Conservation (phyloP, 1,140 invertebrate genomes). For the Eubasilissa regina region DNA sequence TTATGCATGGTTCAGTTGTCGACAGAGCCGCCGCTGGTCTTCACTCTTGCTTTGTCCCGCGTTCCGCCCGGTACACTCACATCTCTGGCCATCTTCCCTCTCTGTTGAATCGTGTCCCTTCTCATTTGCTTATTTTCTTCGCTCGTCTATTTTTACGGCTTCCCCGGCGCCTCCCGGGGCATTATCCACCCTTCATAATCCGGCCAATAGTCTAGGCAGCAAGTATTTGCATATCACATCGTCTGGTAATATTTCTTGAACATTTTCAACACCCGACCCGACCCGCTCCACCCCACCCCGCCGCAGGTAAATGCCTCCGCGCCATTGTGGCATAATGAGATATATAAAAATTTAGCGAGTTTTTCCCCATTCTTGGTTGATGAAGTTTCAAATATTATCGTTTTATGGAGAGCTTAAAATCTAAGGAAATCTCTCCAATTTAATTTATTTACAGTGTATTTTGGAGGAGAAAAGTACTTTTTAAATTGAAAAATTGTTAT, state of each 20-base stretch:
- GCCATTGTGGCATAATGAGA: slow-evolving; percentile 54
- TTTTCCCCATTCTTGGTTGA: slow-evolving; percentile 31
- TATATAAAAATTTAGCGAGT: slow-evolving; percentile 55
- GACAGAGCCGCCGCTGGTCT: too few species aligned
- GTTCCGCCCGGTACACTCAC: too few species aligned
- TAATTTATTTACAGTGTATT: too few species aligned
- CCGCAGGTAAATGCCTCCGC: slow-evolving; percentile 47
- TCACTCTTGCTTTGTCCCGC: slow-evolving; percentile 30
- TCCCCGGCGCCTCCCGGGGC: slow-evolving; percentile 40
- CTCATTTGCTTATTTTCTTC: slow-evolving; percentile 50
- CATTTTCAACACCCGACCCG: slow-evolving; percentile 35
- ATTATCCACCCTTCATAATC: slow-evolving; percentile 54
- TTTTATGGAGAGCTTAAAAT: slow-evolving; percentile 34
- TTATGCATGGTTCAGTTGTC: too few species aligned
- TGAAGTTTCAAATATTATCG: slow-evolving; percentile 39
- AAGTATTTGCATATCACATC: slow-evolving; percentile 52
- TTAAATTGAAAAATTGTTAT: too few species aligned
- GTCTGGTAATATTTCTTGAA: slow-evolving; percentile 57
- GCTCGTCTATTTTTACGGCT: slow-evolving; percentile 54
- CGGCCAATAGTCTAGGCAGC: slow-evolving; percentile 44
- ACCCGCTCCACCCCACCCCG: neutral
- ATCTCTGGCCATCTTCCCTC: neutral
- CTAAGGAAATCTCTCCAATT: too few species aligned
- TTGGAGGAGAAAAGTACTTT: too few species aligned
- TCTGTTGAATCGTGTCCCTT: slow-evolving; percentile 32